A percentile compares a stretch with the other conserved stretches of the same genome.
These are phyloP conservation scores for Pachycephala philippinensis DNA, from an alignment of 2,113 vertebrate genomes.

Conservation along the genomic window DNA sequence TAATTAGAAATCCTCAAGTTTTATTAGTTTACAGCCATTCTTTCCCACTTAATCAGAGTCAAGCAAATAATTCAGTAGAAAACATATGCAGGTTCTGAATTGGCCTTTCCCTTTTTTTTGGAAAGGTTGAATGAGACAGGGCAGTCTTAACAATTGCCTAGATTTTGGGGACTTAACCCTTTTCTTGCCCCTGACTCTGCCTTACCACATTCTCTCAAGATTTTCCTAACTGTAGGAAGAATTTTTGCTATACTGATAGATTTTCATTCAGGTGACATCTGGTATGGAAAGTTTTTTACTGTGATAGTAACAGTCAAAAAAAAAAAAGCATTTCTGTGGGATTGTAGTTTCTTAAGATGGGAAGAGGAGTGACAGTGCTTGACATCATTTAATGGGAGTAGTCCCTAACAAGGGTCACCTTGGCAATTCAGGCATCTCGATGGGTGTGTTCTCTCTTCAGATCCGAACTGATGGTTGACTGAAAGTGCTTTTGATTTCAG, in stretches of 20 bases:
- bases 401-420: neutral
- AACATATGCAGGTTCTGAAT: neutral
- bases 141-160: neutral
- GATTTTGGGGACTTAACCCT: neutral
- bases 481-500: neutral
- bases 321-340: neutral
- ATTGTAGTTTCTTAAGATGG: neutral
- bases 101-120: neutral
- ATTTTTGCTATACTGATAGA: no score
- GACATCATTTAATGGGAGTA: neutral
- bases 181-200: neutral
- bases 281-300: neutral
- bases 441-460: neutral
- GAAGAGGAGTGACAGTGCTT: neutral
- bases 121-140: neutral
- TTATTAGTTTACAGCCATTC: conserved; percentile 60
- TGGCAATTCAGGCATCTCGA: neutral
- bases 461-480: neutral
- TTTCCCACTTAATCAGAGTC: conserved; percentile 55
- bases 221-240: neutral
- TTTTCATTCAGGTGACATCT: neutral
- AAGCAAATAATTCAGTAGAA: conserved; percentile 47
- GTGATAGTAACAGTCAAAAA: neutral
- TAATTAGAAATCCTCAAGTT: conserved; percentile 62
- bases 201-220: neutral